These are phyloP conservation scores for Cheiracanthium punctorium DNA, from an alignment of 2,888 invertebrate species.

Conservation along the genomic window DNA sequence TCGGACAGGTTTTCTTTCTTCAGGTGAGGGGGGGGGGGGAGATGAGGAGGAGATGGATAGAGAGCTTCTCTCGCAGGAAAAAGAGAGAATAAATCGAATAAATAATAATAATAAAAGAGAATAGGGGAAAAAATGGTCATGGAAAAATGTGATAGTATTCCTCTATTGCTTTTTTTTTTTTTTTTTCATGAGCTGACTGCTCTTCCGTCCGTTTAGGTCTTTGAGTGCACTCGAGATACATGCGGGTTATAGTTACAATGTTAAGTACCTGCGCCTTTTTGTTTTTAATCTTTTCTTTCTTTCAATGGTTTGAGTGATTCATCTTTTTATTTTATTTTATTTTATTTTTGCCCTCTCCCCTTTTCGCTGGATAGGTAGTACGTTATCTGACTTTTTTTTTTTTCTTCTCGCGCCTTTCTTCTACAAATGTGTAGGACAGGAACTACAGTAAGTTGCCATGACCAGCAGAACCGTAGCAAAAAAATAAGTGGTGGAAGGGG, in stretches of 20 bases:
- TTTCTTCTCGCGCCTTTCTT: no score
- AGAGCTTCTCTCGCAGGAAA: not conserved
- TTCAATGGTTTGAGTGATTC: no score
- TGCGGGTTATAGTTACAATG: constrained; percentile 13
- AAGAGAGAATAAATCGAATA: not conserved
- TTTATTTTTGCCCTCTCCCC: no score
- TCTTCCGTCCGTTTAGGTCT: constrained; percentile 45
- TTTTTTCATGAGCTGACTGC: constrained; percentile 38
- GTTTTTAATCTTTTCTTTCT: no score
- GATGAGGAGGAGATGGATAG: not conserved
- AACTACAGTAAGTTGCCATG: no score
- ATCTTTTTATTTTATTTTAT: not conserved
- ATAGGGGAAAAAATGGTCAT: constrained; percentile 9
- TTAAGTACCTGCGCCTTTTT: no score
- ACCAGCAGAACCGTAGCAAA: no score
- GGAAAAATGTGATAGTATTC: not conserved
- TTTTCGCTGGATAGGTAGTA: no score
- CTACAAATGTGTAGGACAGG: no score
- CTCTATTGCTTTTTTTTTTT: not conserved
- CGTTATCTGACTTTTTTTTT: no score
- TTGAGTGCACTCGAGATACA: not conserved
- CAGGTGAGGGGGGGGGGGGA: constrained; percentile 21
- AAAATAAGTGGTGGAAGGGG: no score
- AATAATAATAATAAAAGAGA: no score
- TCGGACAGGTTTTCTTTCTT: constrained; percentile 57